Base-by-base conservation (phyloP, 2,113 vertebrate species). In the Chinchilla lanigera region DNA sequence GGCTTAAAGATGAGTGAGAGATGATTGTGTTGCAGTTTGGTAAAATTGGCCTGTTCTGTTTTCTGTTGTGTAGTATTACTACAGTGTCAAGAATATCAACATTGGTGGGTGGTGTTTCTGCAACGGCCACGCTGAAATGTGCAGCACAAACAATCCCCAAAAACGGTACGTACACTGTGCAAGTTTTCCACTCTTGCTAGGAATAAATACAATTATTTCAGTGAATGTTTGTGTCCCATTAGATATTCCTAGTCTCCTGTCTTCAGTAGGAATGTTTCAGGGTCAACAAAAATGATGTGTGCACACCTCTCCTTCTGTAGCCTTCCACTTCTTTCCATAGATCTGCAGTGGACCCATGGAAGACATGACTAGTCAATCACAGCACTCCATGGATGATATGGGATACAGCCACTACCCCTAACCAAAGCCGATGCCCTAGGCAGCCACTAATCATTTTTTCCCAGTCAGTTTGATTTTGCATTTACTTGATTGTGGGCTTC, bases 61-160 rank as follows among this genome's bases (percentile, higher is more conserved):
- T 98, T 82, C 96, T 98, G 41, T 97, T 95, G 71, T 50, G 47
- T 94, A 99, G 99, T 99, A 99, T 98, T 99, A 99, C 95, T 99
- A 99, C 93, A 99, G 99, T 94, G 99, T 99, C 98, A 99, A 99
- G 98, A 99, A 99, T 97, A 99, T 99, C 98, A 99, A 99, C 96
- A 90, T 99, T 6, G 99, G 99, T 19, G 99, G 99, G 50, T 98
- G 98, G 41, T 99, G 99, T 97, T 99, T 99, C 95, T 99, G 99
- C 95, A 98, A 99, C 19, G 99, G 99, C 14, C 99, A 99, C 52
- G 99, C 99, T 33, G 98, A 99, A 85, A 98, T 96, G 20, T 99
- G 99, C 87, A 98, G 88, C 8, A 93, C 97, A 20, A 97, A 97
- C 71, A 98, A 97, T 90, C 89, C 93, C 65, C 98, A 98, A 65